Percentiles rank a stretch among this genome's conserved stretches.
Conservation (phyloP, 2,888 invertebrate genomes). For the Heliconius aoede region DNA sequence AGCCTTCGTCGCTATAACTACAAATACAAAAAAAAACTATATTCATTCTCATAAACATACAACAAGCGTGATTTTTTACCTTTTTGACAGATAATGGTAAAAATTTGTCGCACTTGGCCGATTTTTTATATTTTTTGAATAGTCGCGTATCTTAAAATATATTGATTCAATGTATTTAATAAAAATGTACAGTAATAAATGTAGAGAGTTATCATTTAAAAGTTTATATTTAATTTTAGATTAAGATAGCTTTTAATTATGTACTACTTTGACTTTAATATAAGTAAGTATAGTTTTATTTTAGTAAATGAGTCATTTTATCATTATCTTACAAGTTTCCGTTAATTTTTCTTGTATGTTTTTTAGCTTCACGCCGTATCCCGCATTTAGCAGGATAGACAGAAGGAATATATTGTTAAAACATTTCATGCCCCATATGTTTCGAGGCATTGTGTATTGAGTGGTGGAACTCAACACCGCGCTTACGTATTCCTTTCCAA, state of each 20-base stretch:
- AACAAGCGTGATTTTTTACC: not conserved
- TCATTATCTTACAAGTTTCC: not conserved
- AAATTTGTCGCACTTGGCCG: too few species aligned
- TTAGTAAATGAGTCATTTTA: not conserved
- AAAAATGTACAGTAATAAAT: too few species aligned
- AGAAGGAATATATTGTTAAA: not conserved
- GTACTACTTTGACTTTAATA: not conserved
- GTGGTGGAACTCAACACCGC: too few species aligned
- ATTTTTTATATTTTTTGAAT: too few species aligned
- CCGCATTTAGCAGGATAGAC: not conserved
- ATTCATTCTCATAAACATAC: too few species aligned
- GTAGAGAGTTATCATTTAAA: not conserved
- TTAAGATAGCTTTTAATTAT: not conserved
- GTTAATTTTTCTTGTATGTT: not conserved
- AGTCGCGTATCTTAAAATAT: too few species aligned
- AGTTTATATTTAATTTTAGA: not conserved
- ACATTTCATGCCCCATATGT: not conserved
- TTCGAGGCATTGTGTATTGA: not conserved
- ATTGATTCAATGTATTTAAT: too few species aligned
- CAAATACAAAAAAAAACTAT: not conserved
- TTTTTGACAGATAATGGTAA: too few species aligned
- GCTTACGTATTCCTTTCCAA: not conserved
- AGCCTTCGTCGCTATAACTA: not conserved
- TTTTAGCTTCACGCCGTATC: not conserved
- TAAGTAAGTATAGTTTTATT: not conserved